A percentile compares a stretch with the other conserved stretches of the same genome.
Conservation (phyloP, 2,888 invertebrate genomes). For the Meiosimyza decipiens region DNA sequence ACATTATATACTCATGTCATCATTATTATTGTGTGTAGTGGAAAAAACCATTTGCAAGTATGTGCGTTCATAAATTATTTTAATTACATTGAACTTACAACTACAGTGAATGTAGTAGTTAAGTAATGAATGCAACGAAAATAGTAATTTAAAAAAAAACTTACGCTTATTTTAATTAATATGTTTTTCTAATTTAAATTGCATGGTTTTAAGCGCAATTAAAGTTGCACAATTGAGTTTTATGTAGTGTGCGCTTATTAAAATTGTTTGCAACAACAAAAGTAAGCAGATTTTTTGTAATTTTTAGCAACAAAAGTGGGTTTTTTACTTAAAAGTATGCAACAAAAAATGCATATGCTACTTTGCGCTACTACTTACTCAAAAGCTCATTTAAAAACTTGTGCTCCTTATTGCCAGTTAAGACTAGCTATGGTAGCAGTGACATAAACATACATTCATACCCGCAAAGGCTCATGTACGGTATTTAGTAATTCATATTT, state of each 20-base stretch:
- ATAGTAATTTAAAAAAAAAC: neutral
- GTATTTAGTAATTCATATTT: neutral
- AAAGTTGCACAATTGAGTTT: neutral
- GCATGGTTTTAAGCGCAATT: conserved; percentile 10
- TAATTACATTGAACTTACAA: conserved; percentile 6
- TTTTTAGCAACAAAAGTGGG: too few species aligned
- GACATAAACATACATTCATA: neutral
- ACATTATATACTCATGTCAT: too few species aligned
- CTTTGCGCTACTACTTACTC: neutral
- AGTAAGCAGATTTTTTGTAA: neutral
- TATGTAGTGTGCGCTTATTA: neutral
- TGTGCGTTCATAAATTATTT: neutral
- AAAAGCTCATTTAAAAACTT: conserved; percentile 9
- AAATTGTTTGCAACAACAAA: neutral
- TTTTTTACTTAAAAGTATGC: neutral
- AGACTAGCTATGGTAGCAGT: neutral
- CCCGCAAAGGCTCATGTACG: neutral
- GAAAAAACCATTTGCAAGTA: neutral
- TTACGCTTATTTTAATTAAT: conserved; percentile 1
- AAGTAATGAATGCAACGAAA: neutral
- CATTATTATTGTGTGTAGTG: too few species aligned
- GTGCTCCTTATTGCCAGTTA: neutral
- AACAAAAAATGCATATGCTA: conserved; percentile 8
- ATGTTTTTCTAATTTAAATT: conserved; percentile 2
- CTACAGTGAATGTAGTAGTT: neutral